Evolutionary conservation across 92 coral and sea anemone species (phyloP).

Genomic region (Siderastrea radians): DNA sequence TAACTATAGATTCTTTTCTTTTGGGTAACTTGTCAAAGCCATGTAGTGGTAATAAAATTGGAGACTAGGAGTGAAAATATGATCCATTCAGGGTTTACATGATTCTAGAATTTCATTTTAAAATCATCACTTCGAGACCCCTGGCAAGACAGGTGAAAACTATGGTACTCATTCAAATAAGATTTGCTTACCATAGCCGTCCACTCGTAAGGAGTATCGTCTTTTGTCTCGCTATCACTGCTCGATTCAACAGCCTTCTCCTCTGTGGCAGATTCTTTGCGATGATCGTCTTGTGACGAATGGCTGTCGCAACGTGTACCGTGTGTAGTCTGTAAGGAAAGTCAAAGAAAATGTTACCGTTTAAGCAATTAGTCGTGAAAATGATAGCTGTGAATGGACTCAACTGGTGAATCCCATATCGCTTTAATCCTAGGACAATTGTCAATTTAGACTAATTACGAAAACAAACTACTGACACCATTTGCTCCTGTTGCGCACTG

Average conservation of each 20-base stretch:
- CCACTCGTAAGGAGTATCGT: slow-evolving; percentile 17
- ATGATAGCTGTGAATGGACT: not conserved
- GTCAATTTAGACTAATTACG: not conserved
- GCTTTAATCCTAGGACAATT: not conserved
- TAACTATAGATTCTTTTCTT: too few species aligned
- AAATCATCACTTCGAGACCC: not conserved
- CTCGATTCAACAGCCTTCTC: slow-evolving; percentile 18
- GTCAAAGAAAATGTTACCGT: not conserved
- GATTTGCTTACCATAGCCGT: slow-evolving; percentile 26
- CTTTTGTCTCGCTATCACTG: slow-evolving; percentile 30
- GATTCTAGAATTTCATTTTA: too few species aligned
- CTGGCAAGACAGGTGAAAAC: not conserved
- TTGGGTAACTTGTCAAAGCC: too few species aligned
- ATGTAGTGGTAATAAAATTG: too few species aligned
- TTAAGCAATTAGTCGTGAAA: not conserved
- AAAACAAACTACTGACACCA: slow-evolving; percentile 7
- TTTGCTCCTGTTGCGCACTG: not conserved
- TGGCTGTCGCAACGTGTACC: slow-evolving; percentile 8
- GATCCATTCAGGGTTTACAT: too few species aligned
- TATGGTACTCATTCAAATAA: not conserved
- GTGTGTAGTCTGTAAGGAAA: not conserved
- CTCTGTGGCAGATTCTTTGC: slow-evolving; percentile 3
- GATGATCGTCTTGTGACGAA: slow-evolving; percentile 11
- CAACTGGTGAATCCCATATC: not conserved
- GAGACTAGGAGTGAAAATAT: too few species aligned